These are phyloP conservation scores for Elanus axillaris DNA, from an alignment of 2,113 vertebrate genomes.

Conservation along the genomic window DNA sequence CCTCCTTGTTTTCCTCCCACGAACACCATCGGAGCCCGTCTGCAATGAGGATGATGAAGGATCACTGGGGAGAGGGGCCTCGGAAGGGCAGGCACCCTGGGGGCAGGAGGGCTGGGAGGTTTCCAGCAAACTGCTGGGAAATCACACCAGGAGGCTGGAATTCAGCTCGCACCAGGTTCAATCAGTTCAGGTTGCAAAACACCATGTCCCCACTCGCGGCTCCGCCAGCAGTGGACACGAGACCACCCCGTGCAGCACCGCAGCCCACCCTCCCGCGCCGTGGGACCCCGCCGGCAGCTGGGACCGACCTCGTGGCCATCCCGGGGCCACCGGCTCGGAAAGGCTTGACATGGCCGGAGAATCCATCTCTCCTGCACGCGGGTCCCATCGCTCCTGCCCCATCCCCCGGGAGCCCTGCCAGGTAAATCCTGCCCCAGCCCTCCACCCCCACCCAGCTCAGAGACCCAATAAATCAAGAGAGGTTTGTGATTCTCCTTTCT, in stretches of 20 bases:
- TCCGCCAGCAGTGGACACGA: accelerated
- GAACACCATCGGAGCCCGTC: accelerated
- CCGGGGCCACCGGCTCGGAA: background rate
- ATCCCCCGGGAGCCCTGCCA: background rate
- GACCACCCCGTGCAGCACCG: background rate
- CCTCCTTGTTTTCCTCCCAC: background rate
- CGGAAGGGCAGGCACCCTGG: accelerated
- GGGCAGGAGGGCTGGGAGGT: background rate
- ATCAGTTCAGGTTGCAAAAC: background rate
- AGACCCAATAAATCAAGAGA: accelerated
- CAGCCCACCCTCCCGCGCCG: accelerated
- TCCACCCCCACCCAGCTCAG: accelerated
- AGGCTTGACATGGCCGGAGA: background rate
- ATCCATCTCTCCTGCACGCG: background rate
- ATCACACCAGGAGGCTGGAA: background rate
- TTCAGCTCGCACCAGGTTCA: background rate
- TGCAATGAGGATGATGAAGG: accelerated
- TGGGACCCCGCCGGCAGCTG: accelerated
- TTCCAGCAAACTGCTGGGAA: background rate
- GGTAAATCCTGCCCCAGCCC: background rate
- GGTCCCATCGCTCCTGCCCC: background rate
- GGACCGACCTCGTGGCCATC: background rate
- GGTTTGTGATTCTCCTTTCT: background rate
- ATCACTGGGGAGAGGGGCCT: accelerated
- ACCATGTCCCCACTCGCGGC: accelerated